Evolutionary conservation across 2,797 vertebrate genomes (phyloP).

Genomic region (Lateolabrax maculatus): DNA sequence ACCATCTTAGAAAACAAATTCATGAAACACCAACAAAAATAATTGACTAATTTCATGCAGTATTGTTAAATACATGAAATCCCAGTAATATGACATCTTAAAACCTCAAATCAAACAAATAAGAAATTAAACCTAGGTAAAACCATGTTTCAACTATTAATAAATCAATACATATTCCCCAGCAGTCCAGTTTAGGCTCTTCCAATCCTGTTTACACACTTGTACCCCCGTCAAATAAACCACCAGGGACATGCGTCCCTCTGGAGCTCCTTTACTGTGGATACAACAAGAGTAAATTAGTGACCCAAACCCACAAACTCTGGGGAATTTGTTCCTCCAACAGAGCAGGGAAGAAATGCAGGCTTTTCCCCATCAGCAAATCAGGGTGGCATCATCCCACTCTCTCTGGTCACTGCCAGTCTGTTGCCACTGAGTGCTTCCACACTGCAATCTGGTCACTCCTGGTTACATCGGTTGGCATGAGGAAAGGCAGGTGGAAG

Average conservation of each 20-base stretch:
- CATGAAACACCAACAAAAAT: not conserved
- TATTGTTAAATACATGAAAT: not conserved
- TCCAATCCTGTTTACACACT: not conserved
- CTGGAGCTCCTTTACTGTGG: slow-evolving; percentile 14
- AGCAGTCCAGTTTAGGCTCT: not conserved
- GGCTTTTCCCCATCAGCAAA: slow-evolving; percentile 5
- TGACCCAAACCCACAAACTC: slow-evolving; percentile 20
- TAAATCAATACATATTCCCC: not conserved
- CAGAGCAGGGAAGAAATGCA: not conserved
- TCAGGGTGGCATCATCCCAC: not conserved
- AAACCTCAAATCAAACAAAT: not conserved
- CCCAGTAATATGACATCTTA: not conserved
- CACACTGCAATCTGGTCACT: slow-evolving; percentile 12
- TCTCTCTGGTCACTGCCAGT: slow-evolving; percentile 17
- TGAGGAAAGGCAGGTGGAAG: slow-evolving; percentile 13
- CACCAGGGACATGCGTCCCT: slow-evolving; percentile 4
- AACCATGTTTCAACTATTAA: not conserved
- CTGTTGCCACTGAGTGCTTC: slow-evolving; percentile 8
- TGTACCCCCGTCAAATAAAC: not conserved
- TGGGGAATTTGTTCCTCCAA: not conserved
- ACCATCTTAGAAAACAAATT: not conserved
- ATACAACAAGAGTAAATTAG: slow-evolving; percentile 7
- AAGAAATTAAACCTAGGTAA: not conserved
- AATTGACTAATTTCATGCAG: not conserved
- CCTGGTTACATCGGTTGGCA: not conserved